These are phyloP conservation scores for Ophion slaviceki DNA, from an alignment of 2,888 invertebrate species.

Conservation along the genomic window DNA sequence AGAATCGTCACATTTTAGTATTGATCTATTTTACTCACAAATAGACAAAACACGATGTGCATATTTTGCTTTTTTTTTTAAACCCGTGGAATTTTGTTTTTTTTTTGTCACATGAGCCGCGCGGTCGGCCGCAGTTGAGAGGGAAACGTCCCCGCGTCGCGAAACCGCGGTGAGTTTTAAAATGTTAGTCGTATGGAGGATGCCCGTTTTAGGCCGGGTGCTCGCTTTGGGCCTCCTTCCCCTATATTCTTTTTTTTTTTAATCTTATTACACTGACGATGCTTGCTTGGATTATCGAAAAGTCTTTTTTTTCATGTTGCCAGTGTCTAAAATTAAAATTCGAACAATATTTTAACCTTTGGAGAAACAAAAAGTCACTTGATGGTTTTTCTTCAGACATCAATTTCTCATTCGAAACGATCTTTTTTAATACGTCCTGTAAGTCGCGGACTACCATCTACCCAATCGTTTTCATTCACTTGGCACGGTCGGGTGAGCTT, in stretches of 20 bases:
- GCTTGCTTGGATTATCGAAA: background rate
- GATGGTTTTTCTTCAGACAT: background rate
- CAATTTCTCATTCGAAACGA: background rate
- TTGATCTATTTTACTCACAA: too few relatives aligned
- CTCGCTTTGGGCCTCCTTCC: too few relatives aligned
- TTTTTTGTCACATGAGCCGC: too few relatives aligned
- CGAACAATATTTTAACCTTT: background rate
- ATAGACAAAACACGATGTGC: too few relatives aligned
- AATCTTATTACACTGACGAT: background rate
- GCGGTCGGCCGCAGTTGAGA: too few relatives aligned
- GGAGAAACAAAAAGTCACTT: background rate
- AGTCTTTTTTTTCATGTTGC: background rate
- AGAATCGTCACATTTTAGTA: too few relatives aligned
- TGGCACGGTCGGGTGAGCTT: constrained; percentile 50
- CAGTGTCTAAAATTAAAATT: background rate
- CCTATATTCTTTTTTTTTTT: background rate
- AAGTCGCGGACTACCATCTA: constrained; percentile 19
- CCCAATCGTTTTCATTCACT: constrained; percentile 58
- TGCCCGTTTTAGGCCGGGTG: too few relatives aligned
- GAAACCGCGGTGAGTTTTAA: too few relatives aligned
- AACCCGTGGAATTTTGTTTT: too few relatives aligned
- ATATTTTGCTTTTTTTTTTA: too few relatives aligned
- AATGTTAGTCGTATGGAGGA: too few relatives aligned
- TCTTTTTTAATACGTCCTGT: constrained; percentile 23
- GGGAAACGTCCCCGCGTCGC: too few relatives aligned